A percentile compares a stretch with the other conserved stretches of the same genome.
These are phyloP conservation scores for Bovichtus diacanthus DNA, from an alignment of 2,797 vertebrate species.

Conservation along the genomic window DNA sequence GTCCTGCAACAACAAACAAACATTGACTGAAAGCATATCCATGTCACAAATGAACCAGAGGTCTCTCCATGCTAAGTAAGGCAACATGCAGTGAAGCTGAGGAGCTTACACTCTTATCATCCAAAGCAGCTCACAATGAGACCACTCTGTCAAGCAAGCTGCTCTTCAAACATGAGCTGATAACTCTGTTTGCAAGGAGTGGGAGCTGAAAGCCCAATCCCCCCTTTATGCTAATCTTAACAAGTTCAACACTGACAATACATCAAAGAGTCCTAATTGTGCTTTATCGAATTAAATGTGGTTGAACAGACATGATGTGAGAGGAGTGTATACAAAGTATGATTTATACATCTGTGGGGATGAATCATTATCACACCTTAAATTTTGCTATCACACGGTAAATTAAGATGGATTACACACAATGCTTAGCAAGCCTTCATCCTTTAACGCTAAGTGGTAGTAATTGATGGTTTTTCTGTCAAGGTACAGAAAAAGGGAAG, in stretches of 20 bases:
- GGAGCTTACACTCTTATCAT: constrained; percentile 64
- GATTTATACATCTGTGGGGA: constrained; percentile 73
- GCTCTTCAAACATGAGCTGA: constrained; percentile 79
- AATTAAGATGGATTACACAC: constrained; percentile 73
- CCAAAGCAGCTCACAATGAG: constrained; percentile 59
- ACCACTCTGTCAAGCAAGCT: constrained; percentile 63
- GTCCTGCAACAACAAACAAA: constrained; percentile 61
- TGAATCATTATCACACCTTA: constrained; percentile 69
- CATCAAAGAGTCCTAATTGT: constrained; percentile 73
- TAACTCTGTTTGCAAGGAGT: constrained; percentile 75
- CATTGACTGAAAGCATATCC: constrained; percentile 59
- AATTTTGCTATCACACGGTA: constrained; percentile 64
- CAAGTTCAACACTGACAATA: constrained; percentile 68
- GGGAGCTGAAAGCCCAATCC: constrained; percentile 62
- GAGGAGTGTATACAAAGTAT: constrained; percentile 72
- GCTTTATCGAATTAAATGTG: constrained; percentile 74
- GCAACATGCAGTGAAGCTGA: constrained; percentile 29
- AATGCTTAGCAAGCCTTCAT: constrained; percentile 55
- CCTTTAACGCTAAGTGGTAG: constrained; percentile 63
- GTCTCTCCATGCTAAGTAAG: constrained; percentile 51
- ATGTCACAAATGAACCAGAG: constrained; percentile 58
- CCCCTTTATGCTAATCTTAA: constrained; percentile 68
- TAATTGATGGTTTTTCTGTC: constrained; percentile 68
- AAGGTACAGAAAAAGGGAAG: constrained; percentile 43
- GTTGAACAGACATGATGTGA: constrained; percentile 66